A percentile compares a stretch with the other conserved stretches of the same genome.
Evolutionary conservation across 1,140 invertebrate genomes (phyloP).

Genomic region (Conus betulinus): DNA sequence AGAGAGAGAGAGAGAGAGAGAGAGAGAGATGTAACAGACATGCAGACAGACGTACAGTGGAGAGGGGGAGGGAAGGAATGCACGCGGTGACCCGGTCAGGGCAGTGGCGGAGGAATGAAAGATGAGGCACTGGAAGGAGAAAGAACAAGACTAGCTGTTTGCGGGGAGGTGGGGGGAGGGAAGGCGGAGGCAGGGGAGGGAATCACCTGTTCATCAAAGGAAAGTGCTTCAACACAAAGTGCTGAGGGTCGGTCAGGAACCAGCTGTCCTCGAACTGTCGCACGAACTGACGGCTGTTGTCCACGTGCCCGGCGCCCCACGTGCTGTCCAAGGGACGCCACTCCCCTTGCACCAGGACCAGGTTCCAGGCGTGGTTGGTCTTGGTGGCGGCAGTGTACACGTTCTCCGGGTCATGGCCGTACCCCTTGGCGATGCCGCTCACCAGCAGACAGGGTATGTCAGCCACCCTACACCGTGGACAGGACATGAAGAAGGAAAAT

Average conservation of each 20-base stretch:
- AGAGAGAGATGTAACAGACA: too few relatives aligned
- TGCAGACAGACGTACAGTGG: too few relatives aligned
- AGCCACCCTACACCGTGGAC: slow-evolving; percentile 66
- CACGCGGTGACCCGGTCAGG: too few relatives aligned
- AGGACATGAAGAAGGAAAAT: slow-evolving; percentile 82
- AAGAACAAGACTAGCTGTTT: too few relatives aligned
- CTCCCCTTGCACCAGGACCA: slow-evolving; percentile 61
- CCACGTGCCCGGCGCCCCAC: slow-evolving; percentile 73
- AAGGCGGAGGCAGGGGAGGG: too few relatives aligned
- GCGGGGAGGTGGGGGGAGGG: too few relatives aligned
- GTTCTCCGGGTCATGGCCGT: slow-evolving; percentile 95
- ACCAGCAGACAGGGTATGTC: slow-evolving; percentile 98
- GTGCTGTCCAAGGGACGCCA: slow-evolving; percentile 72
- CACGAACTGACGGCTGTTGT: slow-evolving; percentile 31
- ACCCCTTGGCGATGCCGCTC: slow-evolving; percentile 98
- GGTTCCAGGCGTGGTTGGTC: slow-evolving; percentile 66
- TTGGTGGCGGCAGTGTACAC: slow-evolving; percentile 95
- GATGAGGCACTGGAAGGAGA: too few relatives aligned
- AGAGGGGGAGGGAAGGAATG: too few relatives aligned
- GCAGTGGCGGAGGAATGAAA: too few relatives aligned
- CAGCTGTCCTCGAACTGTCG: background rate
- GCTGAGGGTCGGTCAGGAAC: background rate
- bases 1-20: too few relatives aligned
- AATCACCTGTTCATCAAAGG: slow-evolving; percentile 66
- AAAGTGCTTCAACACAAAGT: slow-evolving; percentile 69